Base-by-base conservation (phyloP, 2,888 invertebrate genomes). In the Rapana venosa region DNA sequence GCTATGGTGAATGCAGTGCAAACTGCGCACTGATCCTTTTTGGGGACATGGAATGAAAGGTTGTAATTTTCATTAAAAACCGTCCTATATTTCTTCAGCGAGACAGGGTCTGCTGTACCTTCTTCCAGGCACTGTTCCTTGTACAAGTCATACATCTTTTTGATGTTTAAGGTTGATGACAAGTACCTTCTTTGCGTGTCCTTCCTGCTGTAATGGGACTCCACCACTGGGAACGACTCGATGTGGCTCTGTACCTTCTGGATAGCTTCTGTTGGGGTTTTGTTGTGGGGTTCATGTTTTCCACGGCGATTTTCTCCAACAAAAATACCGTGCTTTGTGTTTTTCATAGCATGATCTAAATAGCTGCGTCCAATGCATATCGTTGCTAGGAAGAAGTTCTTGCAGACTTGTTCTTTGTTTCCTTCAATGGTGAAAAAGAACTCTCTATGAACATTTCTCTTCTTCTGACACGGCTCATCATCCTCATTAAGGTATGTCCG, bases 81-180 rank as follows among this genome's bases (percentile, higher is more conserved):
- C 8, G 6, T 4, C 13, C 81, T 32, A 32, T 81, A 81, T 81
- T 81, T 81, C 26, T 66, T 30, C 0, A 26, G 1, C 1, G 86
- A 61, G 20, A 36, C 15, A 32, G 13, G 32, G 13, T 20, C 26
- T 58, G 5, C 32, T 30, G 30, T 47, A 32, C 6, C 8, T 20
- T 32, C 22, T 61, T 56, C 11, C 30, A 22, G 47, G 32, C 11
- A 79, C 30, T 79, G 36, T 1, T 5, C 15, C 5, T 70, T 35
- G n/a, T 87, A 47, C 77, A 79, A 26, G 15, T 87, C 87, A n/a
- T 32, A 87, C 87, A 87, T 87, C 30, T 87, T 87, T n/a, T 26
- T 30, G 13, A 89, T 30, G 26, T 6, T 58, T 0, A 90, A 15
- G 15, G 36, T 32, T 1, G 87, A 30, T 26, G 58, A 36, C 2